Conservation (phyloP, 2,888 invertebrate species). For the Ctena decussata region DNA sequence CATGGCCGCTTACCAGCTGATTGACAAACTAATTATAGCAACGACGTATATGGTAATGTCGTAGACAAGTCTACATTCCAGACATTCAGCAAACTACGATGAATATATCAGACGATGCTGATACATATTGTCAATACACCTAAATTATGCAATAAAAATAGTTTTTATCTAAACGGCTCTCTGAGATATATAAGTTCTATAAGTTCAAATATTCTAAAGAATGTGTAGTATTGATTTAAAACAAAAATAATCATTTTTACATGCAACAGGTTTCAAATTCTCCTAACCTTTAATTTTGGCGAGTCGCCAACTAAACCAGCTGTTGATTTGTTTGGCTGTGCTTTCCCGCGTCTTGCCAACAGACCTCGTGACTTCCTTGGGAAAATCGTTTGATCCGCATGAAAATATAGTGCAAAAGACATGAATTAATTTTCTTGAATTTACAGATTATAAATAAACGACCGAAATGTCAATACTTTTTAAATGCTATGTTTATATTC, state of each 20-base stretch:
- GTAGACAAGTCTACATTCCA: constrained; percentile 83
- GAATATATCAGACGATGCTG: background rate
- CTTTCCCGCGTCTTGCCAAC: constrained; percentile 86
- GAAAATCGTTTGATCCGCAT: constrained; percentile 67
- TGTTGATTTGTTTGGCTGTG: constrained; percentile 83
- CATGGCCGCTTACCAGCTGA: constrained; percentile 60
- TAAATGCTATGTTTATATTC: too few relatives aligned
- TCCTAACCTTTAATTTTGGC: constrained; percentile 76
- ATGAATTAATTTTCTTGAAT: too few relatives aligned
- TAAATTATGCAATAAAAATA: too few relatives aligned
- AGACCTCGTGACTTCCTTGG: constrained; percentile 66
- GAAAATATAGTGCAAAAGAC: background rate
- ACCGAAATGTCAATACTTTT: too few relatives aligned
- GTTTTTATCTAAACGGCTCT: too few relatives aligned
- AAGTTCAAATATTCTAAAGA: too few relatives aligned
- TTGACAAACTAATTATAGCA: constrained; percentile 74
- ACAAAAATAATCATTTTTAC: background rate
- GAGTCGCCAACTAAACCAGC: constrained; percentile 74
- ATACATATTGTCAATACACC: too few relatives aligned
- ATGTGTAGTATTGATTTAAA: background rate
- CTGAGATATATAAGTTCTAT: too few relatives aligned
- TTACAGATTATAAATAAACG: too few relatives aligned
- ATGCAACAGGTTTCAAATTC: constrained; percentile 66
- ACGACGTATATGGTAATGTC: constrained; percentile 83
- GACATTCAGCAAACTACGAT: constrained; percentile 68